Evolutionary conservation across 2,113 vertebrate genomes (phyloP), one percentile per base, ranked within the genome.

Genomic region (Sylvilagus bachmani): DNA sequence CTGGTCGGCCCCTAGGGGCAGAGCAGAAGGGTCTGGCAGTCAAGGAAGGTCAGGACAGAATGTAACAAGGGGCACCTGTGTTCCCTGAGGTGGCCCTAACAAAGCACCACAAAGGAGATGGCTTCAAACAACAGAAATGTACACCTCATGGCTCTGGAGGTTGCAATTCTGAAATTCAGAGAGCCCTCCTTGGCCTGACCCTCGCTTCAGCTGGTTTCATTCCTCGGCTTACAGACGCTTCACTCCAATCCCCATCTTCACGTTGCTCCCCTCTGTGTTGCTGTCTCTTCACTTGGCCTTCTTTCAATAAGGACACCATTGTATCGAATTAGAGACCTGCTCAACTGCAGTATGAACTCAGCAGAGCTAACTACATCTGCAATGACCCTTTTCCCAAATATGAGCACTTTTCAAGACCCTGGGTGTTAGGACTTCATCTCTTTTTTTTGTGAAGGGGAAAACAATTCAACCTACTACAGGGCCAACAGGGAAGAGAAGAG

Each of bases 171-270:
- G 24, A 64, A 66, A 6, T 64, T 10, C 14, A 29, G 36, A 14
- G 16, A 64, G 19, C 1, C 21, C 2, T 10, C 29, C 16, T 3
- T 33, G 53, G 10, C 3, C 10, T 3, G 10, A 21, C 1, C 31
- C 64, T 38, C 4, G n/a, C 21, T 66, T 13, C 79, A 12, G 19
- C 5, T 25, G 31, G 21, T 66, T n/a, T 17, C 17, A 3, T 49
- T 51, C 33, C 75, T 64, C n/a, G 21, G 51, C 9, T 58, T 12
- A 1, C 7, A 0, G 29, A 13, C 1, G 9, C 24, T 31, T 31
- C 55, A 21, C 24, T 14, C 16, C 2, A 38, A 25, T 17, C 31
- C 25, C 49, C 12, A 1, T 31, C 69, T 51, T 71, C 49, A 31
- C 2, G 1, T 4, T 27, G 29, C 62, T 71, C 49, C n/a, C 16